Conservation (phyloP, 2,797 vertebrate genomes). For the Coregonus ussuriensis region DNA sequence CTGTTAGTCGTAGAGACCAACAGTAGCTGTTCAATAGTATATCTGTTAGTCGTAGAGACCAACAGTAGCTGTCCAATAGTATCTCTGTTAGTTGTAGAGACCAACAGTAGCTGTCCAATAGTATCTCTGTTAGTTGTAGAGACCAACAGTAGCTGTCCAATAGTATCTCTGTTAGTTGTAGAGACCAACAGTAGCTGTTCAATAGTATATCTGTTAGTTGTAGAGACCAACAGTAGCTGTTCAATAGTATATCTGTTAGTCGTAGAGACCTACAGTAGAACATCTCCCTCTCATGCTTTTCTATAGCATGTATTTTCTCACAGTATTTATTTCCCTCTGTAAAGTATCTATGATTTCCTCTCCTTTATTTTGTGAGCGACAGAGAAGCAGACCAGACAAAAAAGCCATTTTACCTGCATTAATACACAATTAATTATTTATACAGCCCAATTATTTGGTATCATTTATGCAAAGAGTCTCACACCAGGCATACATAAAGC, state of each 20-base stretch:
- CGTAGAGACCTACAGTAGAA: slow-evolving; percentile 19
- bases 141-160: too few relatives aligned
- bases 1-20: too few relatives aligned
- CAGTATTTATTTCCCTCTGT: slow-evolving; percentile 61
- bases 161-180: too few relatives aligned
- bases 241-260: too few relatives aligned
- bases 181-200: too few relatives aligned
- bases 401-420: slow-evolving; percentile 95
- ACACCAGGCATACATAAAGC: slow-evolving; percentile 97
- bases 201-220: too few relatives aligned
- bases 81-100: too few relatives aligned
- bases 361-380: slow-evolving; percentile 81
- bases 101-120: too few relatives aligned
- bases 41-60: too few relatives aligned
- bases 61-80: background rate
- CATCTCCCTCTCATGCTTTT: slow-evolving; percentile 76
- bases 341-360: slow-evolving; percentile 74
- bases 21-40: too few relatives aligned
- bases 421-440: slow-evolving; percentile 99
- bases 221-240: too few relatives aligned
- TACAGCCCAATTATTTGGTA: slow-evolving; percentile 99
- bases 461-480: slow-evolving; percentile 99
- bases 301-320: slow-evolving; percentile 65
- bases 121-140: too few relatives aligned
- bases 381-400: slow-evolving; percentile 81